Conservation (phyloP, 2,113 vertebrate genomes). For the Casuarius casuarius region DNA sequence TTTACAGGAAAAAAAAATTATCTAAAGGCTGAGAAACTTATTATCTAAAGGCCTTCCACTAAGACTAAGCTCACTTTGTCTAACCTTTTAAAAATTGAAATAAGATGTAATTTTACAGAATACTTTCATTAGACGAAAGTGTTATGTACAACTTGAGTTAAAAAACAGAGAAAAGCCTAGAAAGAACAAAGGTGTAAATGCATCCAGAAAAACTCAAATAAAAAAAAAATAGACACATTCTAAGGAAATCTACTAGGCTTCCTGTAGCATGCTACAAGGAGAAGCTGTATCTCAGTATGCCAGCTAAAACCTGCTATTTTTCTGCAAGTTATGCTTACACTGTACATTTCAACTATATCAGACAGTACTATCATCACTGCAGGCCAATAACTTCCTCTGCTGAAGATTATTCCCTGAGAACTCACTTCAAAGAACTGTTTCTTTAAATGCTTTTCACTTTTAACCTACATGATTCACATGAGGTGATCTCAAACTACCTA, state of each 20-base stretch:
- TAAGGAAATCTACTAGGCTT: background rate
- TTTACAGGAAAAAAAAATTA: background rate
- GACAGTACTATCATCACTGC: background rate
- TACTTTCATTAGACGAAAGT: background rate
- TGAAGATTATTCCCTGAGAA: background rate
- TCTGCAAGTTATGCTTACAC: background rate
- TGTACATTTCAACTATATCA: background rate
- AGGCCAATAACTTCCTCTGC: background rate
- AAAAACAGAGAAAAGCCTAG: background rate
- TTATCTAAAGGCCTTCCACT: too few species aligned
- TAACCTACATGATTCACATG: background rate
- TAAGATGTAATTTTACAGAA: accelerated
- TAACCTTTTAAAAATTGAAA: background rate
- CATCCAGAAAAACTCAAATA: background rate
- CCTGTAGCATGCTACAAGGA: accelerated
- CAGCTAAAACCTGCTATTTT: background rate
- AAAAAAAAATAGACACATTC: background rate
- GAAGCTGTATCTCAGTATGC: background rate
- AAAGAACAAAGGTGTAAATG: background rate
- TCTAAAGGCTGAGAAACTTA: background rate
- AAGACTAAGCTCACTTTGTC: background rate
- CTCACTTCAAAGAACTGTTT: background rate
- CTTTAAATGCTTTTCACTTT: background rate
- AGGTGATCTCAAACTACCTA: accelerated
- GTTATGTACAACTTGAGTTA: background rate